Conservation (phyloP, 92 coral and sea anemone species). For the Epizoanthus ramosus region DNA sequence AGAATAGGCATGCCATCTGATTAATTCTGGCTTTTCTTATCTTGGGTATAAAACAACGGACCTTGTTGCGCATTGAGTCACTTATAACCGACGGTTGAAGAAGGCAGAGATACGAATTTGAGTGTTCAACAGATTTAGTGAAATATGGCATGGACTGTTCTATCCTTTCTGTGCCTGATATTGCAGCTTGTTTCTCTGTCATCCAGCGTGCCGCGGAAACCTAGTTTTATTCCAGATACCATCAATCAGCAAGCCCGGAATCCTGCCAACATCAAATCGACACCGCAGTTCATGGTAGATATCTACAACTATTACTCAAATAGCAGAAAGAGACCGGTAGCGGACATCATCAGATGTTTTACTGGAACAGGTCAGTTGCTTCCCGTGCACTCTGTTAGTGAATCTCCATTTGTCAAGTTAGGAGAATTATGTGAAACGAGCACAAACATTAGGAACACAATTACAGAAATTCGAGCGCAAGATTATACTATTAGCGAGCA, state of each 20-base stretch:
- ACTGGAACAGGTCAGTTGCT: constrained; percentile 31
- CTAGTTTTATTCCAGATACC: background rate
- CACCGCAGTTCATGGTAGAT: constrained; percentile 43
- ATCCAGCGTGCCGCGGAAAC: constrained; percentile 17
- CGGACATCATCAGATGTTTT: constrained; percentile 41
- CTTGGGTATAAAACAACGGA: constrained; percentile 18
- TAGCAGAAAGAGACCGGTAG: constrained; percentile 30
- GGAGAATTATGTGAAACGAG: too few relatives aligned
- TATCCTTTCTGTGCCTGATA: background rate
- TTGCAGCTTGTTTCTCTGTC: constrained; percentile 19
- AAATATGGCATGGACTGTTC: constrained; percentile 6
- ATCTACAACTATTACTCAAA: constrained; percentile 39
- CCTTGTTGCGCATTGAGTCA: background rate
- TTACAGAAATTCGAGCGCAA: too few relatives aligned
- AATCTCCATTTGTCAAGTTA: too few relatives aligned
- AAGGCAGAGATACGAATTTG: background rate
- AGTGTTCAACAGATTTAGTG: background rate
- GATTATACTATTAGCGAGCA: too few relatives aligned
- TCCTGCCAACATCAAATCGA: background rate
- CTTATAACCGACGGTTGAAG: background rate
- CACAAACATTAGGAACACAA: too few relatives aligned
- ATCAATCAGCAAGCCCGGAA: background rate
- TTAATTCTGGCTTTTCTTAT: constrained; percentile 3
- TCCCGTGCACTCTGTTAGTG: too few relatives aligned
- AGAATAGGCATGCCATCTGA: constrained; percentile 14